Conservation (phyloP, 2,797 vertebrate species). For the Rhodeus uyekii region DNA sequence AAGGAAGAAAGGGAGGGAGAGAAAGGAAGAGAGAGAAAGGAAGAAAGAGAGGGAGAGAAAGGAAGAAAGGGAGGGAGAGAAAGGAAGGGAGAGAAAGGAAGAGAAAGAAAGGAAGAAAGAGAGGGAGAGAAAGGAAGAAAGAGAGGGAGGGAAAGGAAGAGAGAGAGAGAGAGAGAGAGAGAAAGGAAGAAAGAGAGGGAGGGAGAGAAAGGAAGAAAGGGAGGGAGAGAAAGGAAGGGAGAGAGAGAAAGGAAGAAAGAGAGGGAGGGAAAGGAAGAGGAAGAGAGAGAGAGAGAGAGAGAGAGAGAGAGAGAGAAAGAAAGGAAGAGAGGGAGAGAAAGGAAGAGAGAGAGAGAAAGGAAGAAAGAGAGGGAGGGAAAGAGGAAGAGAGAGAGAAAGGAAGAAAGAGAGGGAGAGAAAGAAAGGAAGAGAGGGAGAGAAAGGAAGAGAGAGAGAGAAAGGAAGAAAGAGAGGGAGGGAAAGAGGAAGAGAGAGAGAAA, state of each 20-base stretch:
- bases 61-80: slow-evolving; percentile 71
- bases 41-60: slow-evolving; percentile 42
- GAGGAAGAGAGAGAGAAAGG: slow-evolving; percentile 30
- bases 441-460: slow-evolving; percentile 16
- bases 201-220: slow-evolving; percentile 22
- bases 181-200: slow-evolving; percentile 57
- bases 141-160: neutral
- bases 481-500: too few species aligned
- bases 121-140: slow-evolving; percentile 1
- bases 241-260: slow-evolving; percentile 74
- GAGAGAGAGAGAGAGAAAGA: slow-evolving; percentile 25
- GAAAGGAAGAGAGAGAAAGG: too few species aligned
- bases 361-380: too few species aligned
- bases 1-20: slow-evolving; percentile 51
- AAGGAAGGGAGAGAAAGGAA: slow-evolving; percentile 87
- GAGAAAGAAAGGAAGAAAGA: too few species aligned
- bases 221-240: slow-evolving; percentile 33
- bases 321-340: neutral
- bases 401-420: slow-evolving; percentile 58
- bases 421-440: slow-evolving; percentile 1
- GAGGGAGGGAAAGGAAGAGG: slow-evolving; percentile 83
- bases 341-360: too few species aligned
- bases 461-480: slow-evolving; percentile 11
- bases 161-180: too few species aligned
- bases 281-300: too few species aligned